Percentiles rank a stretch among this genome's conserved stretches.
phyloP scores from a whole-genome alignment of 2,113 vertebrate genomes.

The Plectropomus leopardus region DNA sequence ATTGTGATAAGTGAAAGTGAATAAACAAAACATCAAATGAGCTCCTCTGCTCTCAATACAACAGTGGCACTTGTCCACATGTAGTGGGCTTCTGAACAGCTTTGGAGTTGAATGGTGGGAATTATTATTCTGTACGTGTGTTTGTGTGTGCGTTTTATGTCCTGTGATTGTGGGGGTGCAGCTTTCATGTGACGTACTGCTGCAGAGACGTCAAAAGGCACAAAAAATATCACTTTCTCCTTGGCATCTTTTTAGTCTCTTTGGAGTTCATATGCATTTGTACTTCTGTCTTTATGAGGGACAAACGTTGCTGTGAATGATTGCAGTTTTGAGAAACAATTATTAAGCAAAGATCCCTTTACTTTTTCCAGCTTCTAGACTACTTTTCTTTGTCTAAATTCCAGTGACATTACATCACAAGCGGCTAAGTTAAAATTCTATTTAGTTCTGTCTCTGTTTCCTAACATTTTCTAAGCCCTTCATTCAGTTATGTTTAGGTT shows the following conservation, averaged over 20 bases:
- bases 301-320: too few species aligned
- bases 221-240: too few species aligned
- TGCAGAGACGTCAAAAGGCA: neutral
- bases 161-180: neutral
- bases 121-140: neutral
- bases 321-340: too few species aligned
- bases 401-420: too few species aligned
- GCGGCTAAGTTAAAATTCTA: too few species aligned
- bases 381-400: too few species aligned
- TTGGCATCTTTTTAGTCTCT: too few species aligned
- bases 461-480: too few species aligned
- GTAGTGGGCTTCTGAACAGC: conserved; percentile 16
- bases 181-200: conserved; percentile 13
- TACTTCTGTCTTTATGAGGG: neutral
- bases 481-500: neutral
- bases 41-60: conserved; percentile 26
- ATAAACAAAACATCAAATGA: conserved; percentile 47
- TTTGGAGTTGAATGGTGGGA: conserved; percentile 27
- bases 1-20: conserved; percentile 54
- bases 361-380: too few species aligned
- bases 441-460: too few species aligned
- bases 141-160: neutral
- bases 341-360: too few species aligned
- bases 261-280: neutral
- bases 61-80: conserved; percentile 33